Evolutionary conservation across 2,888 invertebrate species (phyloP).

Genomic region (Oscheius myriophilus): DNA sequence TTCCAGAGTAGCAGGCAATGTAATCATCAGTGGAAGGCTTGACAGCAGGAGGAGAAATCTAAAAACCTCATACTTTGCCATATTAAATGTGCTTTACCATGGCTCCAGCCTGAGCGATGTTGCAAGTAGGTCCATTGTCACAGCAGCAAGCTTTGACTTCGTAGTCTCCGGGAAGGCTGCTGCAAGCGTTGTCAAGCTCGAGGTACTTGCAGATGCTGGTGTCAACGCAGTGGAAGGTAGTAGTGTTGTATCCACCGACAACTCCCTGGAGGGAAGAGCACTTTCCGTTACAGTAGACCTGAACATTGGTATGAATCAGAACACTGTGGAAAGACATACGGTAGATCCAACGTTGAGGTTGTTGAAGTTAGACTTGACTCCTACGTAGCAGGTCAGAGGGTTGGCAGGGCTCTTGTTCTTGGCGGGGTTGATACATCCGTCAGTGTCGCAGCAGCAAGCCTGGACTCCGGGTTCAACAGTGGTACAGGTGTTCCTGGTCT

Average conservation of each 20-base stretch:
- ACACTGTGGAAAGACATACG: background rate
- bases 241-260: slow-evolving; percentile 40
- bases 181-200: slow-evolving; percentile 45
- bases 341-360: slow-evolving; percentile 38
- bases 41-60: slow-evolving; percentile 32
- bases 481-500: slow-evolving; percentile 39
- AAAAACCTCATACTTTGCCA: background rate
- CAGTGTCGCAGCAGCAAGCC: slow-evolving; percentile 52
- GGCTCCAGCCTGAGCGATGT: slow-evolving; percentile 30
- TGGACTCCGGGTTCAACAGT: slow-evolving; percentile 40
- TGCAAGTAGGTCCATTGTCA: slow-evolving; percentile 52
- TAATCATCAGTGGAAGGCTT: slow-evolving; percentile 34
- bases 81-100: background rate
- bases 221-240: slow-evolving; percentile 45
- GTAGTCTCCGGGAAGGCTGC: slow-evolving; percentile 32
- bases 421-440: slow-evolving; percentile 44
- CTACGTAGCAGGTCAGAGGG: slow-evolving; percentile 51
- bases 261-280: slow-evolving; percentile 44
- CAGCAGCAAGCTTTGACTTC: slow-evolving; percentile 49
- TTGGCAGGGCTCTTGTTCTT: slow-evolving; percentile 36
- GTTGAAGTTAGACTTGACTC: slow-evolving; percentile 42
- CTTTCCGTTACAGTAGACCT: slow-evolving; percentile 42
- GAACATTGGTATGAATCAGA: background rate
- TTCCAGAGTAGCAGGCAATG: slow-evolving; percentile 52
- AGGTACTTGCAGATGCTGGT: slow-evolving; percentile 35